Evolutionary conservation across 2,797 vertebrate genomes (phyloP).

Genomic region (Sandelia bainsii): DNA sequence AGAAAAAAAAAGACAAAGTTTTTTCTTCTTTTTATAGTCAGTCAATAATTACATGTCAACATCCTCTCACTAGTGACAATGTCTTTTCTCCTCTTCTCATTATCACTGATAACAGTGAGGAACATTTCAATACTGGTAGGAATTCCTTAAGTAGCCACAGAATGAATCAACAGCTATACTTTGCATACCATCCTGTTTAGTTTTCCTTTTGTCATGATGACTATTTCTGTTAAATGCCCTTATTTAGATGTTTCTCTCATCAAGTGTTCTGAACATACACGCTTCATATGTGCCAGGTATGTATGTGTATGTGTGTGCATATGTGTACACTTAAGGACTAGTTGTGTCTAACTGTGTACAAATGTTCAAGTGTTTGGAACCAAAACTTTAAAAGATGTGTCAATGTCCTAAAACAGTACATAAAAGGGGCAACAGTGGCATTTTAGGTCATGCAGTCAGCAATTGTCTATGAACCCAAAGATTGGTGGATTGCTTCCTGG

Average conservation of each 20-base stretch:
- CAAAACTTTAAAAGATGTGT: constrained; percentile 32
- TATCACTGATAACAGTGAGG: not conserved
- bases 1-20: constrained; percentile 2
- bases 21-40: not conserved
- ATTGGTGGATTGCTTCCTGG: too few species aligned
- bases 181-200: not conserved
- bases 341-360: too few species aligned
- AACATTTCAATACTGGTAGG: not conserved
- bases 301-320: too few species aligned
- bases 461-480: too few species aligned
- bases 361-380: not conserved
- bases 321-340: too few species aligned
- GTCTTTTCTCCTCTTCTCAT: not conserved
- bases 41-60: not conserved
- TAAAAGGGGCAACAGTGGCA: too few species aligned
- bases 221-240: not conserved
- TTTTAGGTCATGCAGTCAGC: too few species aligned
- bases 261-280: not conserved
- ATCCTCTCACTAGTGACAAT: not conserved
- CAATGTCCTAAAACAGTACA: constrained; percentile 12
- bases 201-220: not conserved
- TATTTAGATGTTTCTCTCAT: not conserved
- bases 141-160: not conserved
- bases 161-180: not conserved
- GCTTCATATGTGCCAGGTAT: not conserved